Conservation (phyloP, 37 sponge, comb jelly and placozoan species). For the Halichondria panicea region DNA sequence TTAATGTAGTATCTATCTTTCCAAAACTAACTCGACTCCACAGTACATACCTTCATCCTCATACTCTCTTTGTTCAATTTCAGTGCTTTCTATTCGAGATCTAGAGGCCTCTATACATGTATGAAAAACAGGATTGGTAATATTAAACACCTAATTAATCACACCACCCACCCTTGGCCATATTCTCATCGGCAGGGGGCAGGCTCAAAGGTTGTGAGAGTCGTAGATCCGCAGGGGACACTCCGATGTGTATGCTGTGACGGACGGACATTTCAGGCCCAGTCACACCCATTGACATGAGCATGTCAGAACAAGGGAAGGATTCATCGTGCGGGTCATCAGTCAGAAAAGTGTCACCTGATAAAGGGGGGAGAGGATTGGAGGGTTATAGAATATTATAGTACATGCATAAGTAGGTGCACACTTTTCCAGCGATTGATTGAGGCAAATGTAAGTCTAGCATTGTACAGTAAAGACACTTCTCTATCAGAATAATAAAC, state of each 20-base stretch:
- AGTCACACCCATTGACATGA: constrained; percentile 6
- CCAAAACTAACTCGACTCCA: background rate
- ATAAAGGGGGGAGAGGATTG: background rate
- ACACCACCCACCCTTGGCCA: constrained; percentile 20
- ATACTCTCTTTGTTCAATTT: constrained; percentile 44
- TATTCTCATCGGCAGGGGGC: constrained; percentile 16
- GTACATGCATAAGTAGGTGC: background rate
- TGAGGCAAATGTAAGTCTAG: background rate
- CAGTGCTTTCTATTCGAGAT: constrained; percentile 35
- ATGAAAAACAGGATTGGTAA: too few species aligned
- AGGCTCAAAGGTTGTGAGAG: background rate
- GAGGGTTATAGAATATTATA: background rate
- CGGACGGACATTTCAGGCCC: constrained; percentile 7
- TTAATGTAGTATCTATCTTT: background rate
- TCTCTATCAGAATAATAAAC: too few species aligned
- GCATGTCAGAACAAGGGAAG: constrained; percentile 10
- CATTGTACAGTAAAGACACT: too few species aligned
- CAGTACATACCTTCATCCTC: constrained; percentile 53
- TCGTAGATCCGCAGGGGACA: constrained; percentile 5
- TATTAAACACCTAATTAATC: background rate
- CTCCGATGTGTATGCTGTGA: constrained; percentile 23
- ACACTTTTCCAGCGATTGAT: background rate
- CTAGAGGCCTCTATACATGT: constrained; percentile 27
- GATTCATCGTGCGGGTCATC: background rate
- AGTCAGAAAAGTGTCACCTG: background rate